Evolutionary conservation across 1,140 invertebrate species (phyloP).

Genomic region (Atta cephalotes): DNA sequence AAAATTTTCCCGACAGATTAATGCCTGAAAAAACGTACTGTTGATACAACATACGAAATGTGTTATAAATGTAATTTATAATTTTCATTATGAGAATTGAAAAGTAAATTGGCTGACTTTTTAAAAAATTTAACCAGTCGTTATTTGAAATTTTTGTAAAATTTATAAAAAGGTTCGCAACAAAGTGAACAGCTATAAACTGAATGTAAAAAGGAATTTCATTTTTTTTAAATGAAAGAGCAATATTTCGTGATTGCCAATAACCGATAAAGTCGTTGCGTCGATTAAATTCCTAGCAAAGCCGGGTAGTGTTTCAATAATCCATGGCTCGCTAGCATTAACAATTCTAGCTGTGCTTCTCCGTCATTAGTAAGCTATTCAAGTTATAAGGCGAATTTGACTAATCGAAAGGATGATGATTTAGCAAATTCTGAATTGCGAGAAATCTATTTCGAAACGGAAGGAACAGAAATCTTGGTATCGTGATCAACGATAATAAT

Average conservation of each 20-base stretch:
- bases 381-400: slow-evolving; percentile 43
- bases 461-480: not conserved
- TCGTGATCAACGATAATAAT: not conserved
- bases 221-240: not conserved
- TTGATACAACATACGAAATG: not conserved
- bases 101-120: not conserved
- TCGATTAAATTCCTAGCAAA: slow-evolving; percentile 52
- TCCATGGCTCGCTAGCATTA: slow-evolving; percentile 25
- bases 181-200: not conserved
- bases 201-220: not conserved
- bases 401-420: slow-evolving; percentile 19
- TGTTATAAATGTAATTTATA: not conserved
- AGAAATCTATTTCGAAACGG: slow-evolving; percentile 34
- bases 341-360: slow-evolving; percentile 38
- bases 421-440: not conserved
- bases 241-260: slow-evolving; percentile 24
- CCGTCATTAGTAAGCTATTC: slow-evolving; percentile 49
- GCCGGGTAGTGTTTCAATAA: slow-evolving; percentile 11
- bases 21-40: not conserved
- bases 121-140: not conserved
- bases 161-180: not conserved
- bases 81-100: not conserved
- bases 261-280: slow-evolving; percentile 16
- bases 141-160: not conserved
- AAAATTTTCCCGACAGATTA: not conserved